phyloP scores from a whole-genome alignment of 92 coral and sea anemone genomes.

The Palythoa caribaeorum region DNA sequence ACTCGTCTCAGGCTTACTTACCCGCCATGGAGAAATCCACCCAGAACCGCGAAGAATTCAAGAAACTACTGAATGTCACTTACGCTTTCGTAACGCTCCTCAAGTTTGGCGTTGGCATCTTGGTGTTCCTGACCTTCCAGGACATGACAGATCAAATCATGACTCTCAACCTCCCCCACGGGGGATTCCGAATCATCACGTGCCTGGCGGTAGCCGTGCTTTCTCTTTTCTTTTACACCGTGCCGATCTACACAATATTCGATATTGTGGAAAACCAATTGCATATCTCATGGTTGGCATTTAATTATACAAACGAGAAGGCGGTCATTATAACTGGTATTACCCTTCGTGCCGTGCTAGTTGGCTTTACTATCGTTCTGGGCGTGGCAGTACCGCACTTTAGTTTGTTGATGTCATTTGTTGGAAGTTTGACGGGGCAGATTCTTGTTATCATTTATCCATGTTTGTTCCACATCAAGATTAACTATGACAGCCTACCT shows the following conservation, averaged over 20 bases:
- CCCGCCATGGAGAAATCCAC: constrained; percentile 69
- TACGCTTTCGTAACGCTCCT: constrained; percentile 69
- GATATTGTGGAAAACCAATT: constrained; percentile 70
- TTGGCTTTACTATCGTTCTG: constrained; percentile 55
- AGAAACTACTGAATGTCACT: constrained; percentile 62
- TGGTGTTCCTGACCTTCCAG: constrained; percentile 62
- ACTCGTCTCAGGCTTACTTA: constrained; percentile 66
- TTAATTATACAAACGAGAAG: constrained; percentile 62
- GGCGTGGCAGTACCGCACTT: constrained; percentile 71
- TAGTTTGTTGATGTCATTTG: constrained; percentile 68
- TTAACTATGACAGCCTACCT: constrained; percentile 39
- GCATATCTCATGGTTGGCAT: constrained; percentile 70
- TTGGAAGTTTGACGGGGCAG: constrained; percentile 70
- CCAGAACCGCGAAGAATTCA: constrained; percentile 59
- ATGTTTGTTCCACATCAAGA: constrained; percentile 62
- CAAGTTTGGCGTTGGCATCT: constrained; percentile 64
- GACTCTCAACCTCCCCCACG: constrained; percentile 63
- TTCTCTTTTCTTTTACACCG: constrained; percentile 66
- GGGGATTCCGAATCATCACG: constrained; percentile 57
- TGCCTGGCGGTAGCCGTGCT: constrained; percentile 65
- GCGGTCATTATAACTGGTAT: constrained; percentile 60
- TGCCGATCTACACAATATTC: constrained; percentile 66
- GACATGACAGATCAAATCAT: constrained; percentile 66
- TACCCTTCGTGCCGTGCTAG: constrained; percentile 50
- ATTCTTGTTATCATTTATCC: constrained; percentile 65